phyloP scores from a whole-genome alignment of 2,113 vertebrate species.

The Zapus hudsonius region DNA sequence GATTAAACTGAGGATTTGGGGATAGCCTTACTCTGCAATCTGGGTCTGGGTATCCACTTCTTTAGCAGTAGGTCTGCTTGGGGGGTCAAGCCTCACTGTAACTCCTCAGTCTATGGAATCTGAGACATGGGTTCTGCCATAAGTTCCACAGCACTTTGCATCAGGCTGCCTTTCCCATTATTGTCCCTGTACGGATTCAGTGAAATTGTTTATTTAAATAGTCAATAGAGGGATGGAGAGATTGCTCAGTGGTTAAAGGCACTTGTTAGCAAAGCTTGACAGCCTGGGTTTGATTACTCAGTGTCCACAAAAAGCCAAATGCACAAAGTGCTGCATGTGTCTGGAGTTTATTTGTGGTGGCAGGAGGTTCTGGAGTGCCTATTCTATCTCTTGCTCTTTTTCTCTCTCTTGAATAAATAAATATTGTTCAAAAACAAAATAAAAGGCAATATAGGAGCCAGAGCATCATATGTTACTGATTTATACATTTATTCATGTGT shows the following conservation, averaged over 20 bases:
- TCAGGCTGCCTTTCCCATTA: too few species aligned
- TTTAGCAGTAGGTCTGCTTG: background rate
- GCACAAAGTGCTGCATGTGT: too few species aligned
- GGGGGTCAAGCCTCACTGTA: background rate
- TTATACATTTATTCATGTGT: background rate
- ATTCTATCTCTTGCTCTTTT: too few species aligned
- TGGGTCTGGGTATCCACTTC: background rate
- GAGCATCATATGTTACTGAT: background rate
- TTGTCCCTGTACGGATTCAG: background rate
- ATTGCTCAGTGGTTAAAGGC: too few species aligned
- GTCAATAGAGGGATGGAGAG: too few species aligned
- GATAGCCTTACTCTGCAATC: background rate
- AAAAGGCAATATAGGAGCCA: background rate
- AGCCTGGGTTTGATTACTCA: too few species aligned
- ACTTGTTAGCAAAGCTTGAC: too few species aligned
- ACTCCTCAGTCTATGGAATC: background rate
- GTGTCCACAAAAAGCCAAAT: too few species aligned
- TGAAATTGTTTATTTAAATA: background rate
- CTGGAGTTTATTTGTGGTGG: too few species aligned
- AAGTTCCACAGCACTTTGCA: background rate
- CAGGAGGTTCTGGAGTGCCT: too few species aligned
- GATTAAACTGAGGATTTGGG: background rate
- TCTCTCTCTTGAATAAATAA: too few species aligned
- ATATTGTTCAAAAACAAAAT: too few species aligned
- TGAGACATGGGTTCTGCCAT: background rate